Conservation (phyloP, 2,113 vertebrate species). For the Prionailurus viverrinus region DNA sequence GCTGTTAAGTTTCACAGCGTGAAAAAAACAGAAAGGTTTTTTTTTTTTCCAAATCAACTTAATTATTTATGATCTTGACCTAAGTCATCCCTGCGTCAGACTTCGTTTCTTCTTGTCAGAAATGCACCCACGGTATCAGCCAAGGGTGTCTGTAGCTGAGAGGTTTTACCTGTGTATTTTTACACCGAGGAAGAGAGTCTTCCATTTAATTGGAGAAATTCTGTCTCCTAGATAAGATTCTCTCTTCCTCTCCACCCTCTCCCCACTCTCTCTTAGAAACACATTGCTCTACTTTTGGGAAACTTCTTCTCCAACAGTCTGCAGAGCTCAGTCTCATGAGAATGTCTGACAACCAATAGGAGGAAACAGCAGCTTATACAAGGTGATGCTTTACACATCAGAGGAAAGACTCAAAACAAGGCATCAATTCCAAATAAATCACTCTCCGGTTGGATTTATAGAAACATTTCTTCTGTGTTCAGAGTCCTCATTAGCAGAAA, state of each 20-base stretch:
- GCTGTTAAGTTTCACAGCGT: not conserved
- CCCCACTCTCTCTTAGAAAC: not conserved
- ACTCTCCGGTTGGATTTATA: conserved; percentile 19
- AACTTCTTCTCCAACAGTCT: conserved; percentile 41
- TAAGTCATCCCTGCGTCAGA: conserved; percentile 64
- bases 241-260: not conserved
- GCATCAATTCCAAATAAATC: conserved; percentile 36
- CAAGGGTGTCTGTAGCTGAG: not conserved
- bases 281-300: not conserved
- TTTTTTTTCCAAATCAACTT: conserved; percentile 26
- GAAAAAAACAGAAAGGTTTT: conserved; percentile 57
- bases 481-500: conserved; percentile 59
- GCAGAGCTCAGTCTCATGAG: conserved; percentile 39
- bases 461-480: conserved; percentile 37
- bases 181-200: not conserved
- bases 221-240: not conserved
- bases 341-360: conserved; percentile 47
- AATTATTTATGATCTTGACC: conserved; percentile 58
- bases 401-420: conserved; percentile 35
- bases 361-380: not conserved
- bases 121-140: conserved; percentile 64
- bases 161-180: not conserved
- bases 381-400: conserved; percentile 7
- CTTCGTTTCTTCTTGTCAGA: conserved; percentile 76
- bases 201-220: conserved; percentile 2